Evolutionary conservation across 2,888 invertebrate genomes (phyloP), one percentile per base, ranked within the genome.

Genomic region (Eubasilissa splendida): DNA sequence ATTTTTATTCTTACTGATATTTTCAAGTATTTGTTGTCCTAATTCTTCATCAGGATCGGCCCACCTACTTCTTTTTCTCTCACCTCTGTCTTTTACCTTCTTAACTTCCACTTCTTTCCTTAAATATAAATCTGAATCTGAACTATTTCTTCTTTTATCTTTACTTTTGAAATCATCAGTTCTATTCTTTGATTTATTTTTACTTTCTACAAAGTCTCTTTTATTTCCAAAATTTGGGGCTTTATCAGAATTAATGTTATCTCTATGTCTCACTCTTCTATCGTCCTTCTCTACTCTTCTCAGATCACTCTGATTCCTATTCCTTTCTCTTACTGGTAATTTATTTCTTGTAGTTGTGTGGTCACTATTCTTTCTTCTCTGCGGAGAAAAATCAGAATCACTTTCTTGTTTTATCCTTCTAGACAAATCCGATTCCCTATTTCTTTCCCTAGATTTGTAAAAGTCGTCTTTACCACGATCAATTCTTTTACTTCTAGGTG

Each of bases 361-460:
- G 73, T 76, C 66, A 60, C 58, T 58, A 58, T 58, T 58, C 58
- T 42, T 42, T 42, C 42, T 42, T 42, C 58, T 58, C 77, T 85
- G 86, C 8, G 86, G 86, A 79, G 86, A 86, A 56, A 81, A 75
- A 85, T 87, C 86, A 7, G 85, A 85, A 83, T 85, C 85, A 75
- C 63, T 74, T 56, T 79, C 66, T 78, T 42, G 42, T 42, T 79
- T 56, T 73, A 83, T 77, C 22, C 73, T 58, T 59, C 58, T 70
- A n/a, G 58, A 11, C 4, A 4, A 65, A 80, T 74, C 33, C n/a
- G 56, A 58, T 77, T 76, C 70, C 59, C 22, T 63, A 63, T 63
- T 9, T 22, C 12, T 56, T 53, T 42, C 42, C 8, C 4, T 70
- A 11, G 53, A 53, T 5, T 42, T 70, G 42, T 42, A 42, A 14